These are phyloP conservation scores for Blastobasis adustella DNA, from an alignment of 2,888 invertebrate genomes.

Conservation along the genomic window DNA sequence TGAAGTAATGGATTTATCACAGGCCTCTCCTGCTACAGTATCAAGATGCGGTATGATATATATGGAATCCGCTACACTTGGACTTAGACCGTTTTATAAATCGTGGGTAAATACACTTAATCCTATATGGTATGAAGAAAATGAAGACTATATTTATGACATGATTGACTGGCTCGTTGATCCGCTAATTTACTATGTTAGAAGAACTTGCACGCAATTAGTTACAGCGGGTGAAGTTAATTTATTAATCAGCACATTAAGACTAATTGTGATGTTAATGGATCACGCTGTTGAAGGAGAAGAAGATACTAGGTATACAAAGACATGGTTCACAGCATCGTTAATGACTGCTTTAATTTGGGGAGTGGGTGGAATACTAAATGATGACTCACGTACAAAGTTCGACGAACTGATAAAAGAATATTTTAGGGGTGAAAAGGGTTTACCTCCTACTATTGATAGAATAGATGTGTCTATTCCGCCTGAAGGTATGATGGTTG, in stretches of 20 bases:
- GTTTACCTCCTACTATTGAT: slow-evolving; percentile 64
- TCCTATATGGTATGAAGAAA: slow-evolving; percentile 78
- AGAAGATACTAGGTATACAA: slow-evolving; percentile 81
- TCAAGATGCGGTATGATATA: slow-evolving; percentile 94
- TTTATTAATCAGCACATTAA: slow-evolving; percentile 81
- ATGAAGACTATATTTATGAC: slow-evolving; percentile 73
- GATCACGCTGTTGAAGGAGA: slow-evolving; percentile 81
- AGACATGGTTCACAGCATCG: slow-evolving; percentile 84
- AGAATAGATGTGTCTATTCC: slow-evolving; percentile 86
- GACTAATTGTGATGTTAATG: slow-evolving; percentile 85
- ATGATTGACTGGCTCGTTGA: slow-evolving; percentile 87
- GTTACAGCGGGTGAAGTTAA: slow-evolving; percentile 83
- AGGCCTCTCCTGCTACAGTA: slow-evolving; percentile 91
- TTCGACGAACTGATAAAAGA: slow-evolving; percentile 79
- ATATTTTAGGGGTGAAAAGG: slow-evolving; percentile 60
- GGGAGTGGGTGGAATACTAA: slow-evolving; percentile 89
- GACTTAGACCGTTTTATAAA: slow-evolving; percentile 86
- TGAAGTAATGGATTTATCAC: slow-evolving; percentile 89
- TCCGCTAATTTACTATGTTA: slow-evolving; percentile 82
- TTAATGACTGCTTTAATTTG: slow-evolving; percentile 85
- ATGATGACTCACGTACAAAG: slow-evolving; percentile 79
- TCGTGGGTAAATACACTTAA: slow-evolving; percentile 85
- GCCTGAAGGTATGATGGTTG: slow-evolving; percentile 83
- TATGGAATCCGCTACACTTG: slow-evolving; percentile 88
- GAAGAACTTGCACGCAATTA: slow-evolving; percentile 79